Conservation (phyloP, 2,113 vertebrate genomes). For the Vidua macroura region DNA sequence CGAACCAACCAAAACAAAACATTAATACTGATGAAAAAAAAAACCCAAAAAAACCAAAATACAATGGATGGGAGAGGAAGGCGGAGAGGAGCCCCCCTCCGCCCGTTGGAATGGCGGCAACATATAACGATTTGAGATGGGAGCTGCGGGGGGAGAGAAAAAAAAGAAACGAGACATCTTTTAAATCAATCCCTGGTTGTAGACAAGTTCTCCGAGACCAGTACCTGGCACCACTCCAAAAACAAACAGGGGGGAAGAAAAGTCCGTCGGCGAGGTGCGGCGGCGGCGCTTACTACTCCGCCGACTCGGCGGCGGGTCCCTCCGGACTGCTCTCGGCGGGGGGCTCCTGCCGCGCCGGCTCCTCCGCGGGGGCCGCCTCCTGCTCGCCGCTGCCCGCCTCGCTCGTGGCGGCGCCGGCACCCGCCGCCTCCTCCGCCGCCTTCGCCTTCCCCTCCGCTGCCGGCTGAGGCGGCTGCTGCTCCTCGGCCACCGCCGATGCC, state of each 20-base stretch:
- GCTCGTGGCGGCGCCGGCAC: constrained; percentile 12
- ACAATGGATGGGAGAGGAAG: constrained; percentile 48
- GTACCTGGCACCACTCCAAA: constrained; percentile 88
- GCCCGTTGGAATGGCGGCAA: constrained; percentile 84
- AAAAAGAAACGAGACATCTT: constrained; percentile 74
- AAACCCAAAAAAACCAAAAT: background rate
- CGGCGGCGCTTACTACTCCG: constrained; percentile 74
- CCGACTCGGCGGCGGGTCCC: constrained; percentile 73
- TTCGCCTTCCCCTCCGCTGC: constrained; percentile 47
- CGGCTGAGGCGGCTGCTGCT: constrained; percentile 37
- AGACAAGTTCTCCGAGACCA: constrained; percentile 92
- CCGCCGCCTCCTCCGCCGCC: constrained; percentile 29
- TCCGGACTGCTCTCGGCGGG: constrained; percentile 81
- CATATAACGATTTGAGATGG: constrained; percentile 81
- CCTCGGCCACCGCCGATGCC: constrained; percentile 19
- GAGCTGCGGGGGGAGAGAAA: constrained; percentile 76
- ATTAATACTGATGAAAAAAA: constrained; percentile 94
- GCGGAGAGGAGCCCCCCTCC: constrained; percentile 78
- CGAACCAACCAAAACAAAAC: constrained; percentile 65
- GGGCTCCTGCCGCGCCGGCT: constrained; percentile 77
- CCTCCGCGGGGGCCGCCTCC: constrained; percentile 78
- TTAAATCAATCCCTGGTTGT: constrained; percentile 96
- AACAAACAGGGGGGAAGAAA: constrained; percentile 82
- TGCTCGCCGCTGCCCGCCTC: constrained; percentile 66
- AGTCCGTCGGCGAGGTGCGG: constrained; percentile 70